Conservation (phyloP, 2,797 vertebrate genomes). For the Enteromius anoplus region DNA sequence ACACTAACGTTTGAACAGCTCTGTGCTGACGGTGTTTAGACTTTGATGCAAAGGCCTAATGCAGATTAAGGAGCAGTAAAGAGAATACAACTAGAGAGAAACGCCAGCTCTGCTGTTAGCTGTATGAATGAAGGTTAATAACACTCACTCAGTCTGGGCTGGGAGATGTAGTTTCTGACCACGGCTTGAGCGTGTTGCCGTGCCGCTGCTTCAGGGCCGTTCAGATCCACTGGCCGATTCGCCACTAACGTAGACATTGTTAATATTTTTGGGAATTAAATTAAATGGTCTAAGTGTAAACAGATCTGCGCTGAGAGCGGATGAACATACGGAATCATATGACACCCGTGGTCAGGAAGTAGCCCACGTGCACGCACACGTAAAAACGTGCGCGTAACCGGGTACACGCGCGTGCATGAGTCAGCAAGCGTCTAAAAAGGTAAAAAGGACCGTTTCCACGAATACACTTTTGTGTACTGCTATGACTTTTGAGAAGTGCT, state of each 20-base stretch:
- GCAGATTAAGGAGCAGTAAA: background rate
- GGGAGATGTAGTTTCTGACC: slow-evolving; percentile 83
- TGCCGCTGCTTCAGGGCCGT: slow-evolving; percentile 75
- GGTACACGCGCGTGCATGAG: background rate
- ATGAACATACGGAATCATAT: slow-evolving; percentile 63
- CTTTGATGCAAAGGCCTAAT: background rate
- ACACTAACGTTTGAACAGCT: background rate
- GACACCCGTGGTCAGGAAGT: slow-evolving; percentile 56
- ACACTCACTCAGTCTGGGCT: slow-evolving; percentile 81
- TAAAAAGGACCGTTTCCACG: background rate
- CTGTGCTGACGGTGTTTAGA: background rate
- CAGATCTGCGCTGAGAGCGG: slow-evolving; percentile 19
- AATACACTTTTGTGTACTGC: background rate
- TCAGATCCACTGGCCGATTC: slow-evolving; percentile 75
- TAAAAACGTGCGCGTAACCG: slow-evolving; percentile 16
- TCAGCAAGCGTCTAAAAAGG: background rate
- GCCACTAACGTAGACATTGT: slow-evolving; percentile 77
- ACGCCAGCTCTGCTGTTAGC: background rate
- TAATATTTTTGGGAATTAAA: slow-evolving; percentile 13
- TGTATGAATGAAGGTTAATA: slow-evolving; percentile 36
- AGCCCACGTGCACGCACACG: slow-evolving; percentile 15
- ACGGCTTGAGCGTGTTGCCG: slow-evolving; percentile 80
- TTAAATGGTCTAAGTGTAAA: slow-evolving; percentile 16
- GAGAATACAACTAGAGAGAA: background rate
- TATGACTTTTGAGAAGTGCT: background rate